Evolutionary conservation across 2,888 invertebrate genomes (phyloP), one percentile per base, ranked within the genome.

Genomic region (Machimus rusticus): DNA sequence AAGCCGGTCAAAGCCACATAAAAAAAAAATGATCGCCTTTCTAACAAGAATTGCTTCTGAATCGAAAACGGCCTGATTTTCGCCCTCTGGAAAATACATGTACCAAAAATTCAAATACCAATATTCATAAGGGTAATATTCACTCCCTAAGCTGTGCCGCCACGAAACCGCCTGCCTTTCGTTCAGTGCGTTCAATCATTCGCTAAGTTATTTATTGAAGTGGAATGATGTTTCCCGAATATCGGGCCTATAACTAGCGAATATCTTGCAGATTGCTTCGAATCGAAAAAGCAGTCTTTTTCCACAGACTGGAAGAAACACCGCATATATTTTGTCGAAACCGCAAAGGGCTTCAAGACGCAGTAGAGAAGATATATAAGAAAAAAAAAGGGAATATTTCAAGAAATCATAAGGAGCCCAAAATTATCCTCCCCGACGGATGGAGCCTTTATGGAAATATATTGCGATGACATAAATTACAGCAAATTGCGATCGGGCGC

Each of bases 401-500:
- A 19, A 85, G 74, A 66, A 51, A 74, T 39, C 74, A 46, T 46
- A 74, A 74, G 74, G 74, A 74, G 46, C 28, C 28, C 66, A 74
- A 85, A 74, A 46, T 74, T 74, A 43, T 46, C 74, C 23, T 74
- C 43, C 74, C 39, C 23, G 74, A 43, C 39, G 74, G 74, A 43
- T 74, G 85, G 85, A 43, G 39, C 74, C 85, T 43, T 85, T 85
- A 85, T 85, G 85, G 74, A 85, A 74, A 85, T 85, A 74, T 85
- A 85, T 85, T 74, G 74, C 37, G 85, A 85, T 74, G 85, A 85
- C 85, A 85, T 85, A 85, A 85, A 85, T 85, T 85, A 85, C 74
- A n/a, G 28, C 46, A 74, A 74, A 39, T 85, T 74, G 46, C 51
- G 79, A 79, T 79, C 79, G 79, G 14, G 19, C 46, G 46, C 28